Base-by-base conservation (phyloP, 2,113 vertebrate species). In the Prochilodus magdalenae region DNA sequence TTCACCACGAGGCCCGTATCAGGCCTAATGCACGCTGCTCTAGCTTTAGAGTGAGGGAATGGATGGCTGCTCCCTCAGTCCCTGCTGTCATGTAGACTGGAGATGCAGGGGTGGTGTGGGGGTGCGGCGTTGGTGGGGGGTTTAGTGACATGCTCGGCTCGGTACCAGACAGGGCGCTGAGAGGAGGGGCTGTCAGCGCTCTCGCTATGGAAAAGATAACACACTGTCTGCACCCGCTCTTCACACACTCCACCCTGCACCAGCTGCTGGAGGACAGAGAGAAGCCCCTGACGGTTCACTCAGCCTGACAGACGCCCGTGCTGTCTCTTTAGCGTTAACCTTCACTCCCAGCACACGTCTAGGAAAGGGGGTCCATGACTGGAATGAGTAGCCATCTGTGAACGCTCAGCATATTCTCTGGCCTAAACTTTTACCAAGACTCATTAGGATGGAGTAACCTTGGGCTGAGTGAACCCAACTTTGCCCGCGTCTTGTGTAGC, bases 171-270 rank as follows among this genome's bases (percentile, higher is more conserved):
- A 77, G 40, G 33, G 53, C 59, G 36, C 27, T 14, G 36, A 79
- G 51, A 79, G 60, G 33, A 72, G 59, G 30, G 30, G 47, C 5
- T 57, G 69, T 29, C 62, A 59, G 69, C 8, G 22, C 77, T 72
- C 30, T 26, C 60, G 71, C 27, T 44, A 29, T 20, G 20, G 77
- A 72, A 77, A 73, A 60, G 79, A 84, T 81, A 86, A 84, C 79
- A 86, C 73, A 80, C 67, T 20, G 78, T 78, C 85, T 77, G 73
- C 27, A 27, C 75, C 67, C 20, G 63, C 75, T 36, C 57, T 15
- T 55, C 60, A 49, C 18, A 73, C 70, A 26, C 67, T 66, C 29
- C 44, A 13, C 44, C 75, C 47, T 47, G 47, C 44, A 77, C 65
- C 62, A 77, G 62, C 75, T 27, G 26, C 59, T 49, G 36, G 36